These are phyloP conservation scores for Oreochromis tanganicae DNA, from an alignment of 2,113 vertebrate species.

Conservation along the genomic window DNA sequence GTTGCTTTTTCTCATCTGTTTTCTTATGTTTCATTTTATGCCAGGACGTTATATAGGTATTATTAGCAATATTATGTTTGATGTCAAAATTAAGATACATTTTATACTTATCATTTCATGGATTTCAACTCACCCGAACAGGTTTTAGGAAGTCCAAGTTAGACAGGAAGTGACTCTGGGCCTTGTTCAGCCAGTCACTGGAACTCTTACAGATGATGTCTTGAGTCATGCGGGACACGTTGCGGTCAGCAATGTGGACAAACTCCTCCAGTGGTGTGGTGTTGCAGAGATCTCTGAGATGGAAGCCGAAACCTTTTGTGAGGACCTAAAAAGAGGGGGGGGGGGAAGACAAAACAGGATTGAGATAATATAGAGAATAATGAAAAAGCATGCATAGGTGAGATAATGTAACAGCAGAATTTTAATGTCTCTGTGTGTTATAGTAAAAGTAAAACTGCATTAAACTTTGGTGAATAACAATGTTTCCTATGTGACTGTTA, in stretches of 20 bases:
- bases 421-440: not conserved
- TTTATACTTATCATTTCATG: not conserved
- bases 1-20: not conserved
- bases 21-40: not conserved
- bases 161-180: constrained; percentile 76
- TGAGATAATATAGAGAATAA: not conserved
- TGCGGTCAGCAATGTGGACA: constrained; percentile 73
- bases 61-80: not conserved
- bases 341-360: not conserved
- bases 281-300: constrained; percentile 81
- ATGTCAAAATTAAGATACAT: not conserved
- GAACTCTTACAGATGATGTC: constrained; percentile 79
- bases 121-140: constrained; percentile 72
- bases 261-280: constrained; percentile 72
- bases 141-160: constrained; percentile 86
- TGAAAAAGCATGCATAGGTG: not conserved
- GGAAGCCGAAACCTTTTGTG: constrained; percentile 81
- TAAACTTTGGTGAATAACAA: not conserved
- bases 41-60: not conserved
- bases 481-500: not conserved
- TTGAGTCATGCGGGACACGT: constrained; percentile 59
- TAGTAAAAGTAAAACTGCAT: not conserved
- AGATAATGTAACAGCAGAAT: not conserved
- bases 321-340: constrained; percentile 69
- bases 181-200: constrained; percentile 73